Evolutionary conservation across 2,797 vertebrate genomes (phyloP).

Genomic region (Brachymystax lenok): DNA sequence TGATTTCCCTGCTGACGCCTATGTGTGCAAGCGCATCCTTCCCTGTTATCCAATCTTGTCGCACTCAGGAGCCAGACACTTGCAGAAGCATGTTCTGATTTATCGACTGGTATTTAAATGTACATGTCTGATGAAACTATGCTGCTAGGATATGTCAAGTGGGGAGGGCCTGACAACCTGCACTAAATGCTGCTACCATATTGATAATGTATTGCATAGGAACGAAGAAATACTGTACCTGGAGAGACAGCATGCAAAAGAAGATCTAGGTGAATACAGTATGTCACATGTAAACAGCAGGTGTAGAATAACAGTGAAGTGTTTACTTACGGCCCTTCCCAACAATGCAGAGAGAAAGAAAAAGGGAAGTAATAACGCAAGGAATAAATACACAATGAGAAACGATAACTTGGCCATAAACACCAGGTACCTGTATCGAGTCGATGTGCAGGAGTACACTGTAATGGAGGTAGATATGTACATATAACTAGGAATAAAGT

Average conservation of each 20-base stretch:
- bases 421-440: no score
- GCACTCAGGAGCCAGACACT: slow-evolving; percentile 44
- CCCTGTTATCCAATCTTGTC: slow-evolving; percentile 66
- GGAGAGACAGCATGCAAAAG: neutral
- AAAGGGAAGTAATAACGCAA: no score
- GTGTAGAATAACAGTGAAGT: no score
- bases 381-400: no score
- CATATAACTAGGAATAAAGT: no score
- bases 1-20: slow-evolving; percentile 76
- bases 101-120: slow-evolving; percentile 53
- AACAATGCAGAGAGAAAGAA: no score
- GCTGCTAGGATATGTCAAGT: slow-evolving; percentile 18
- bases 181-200: neutral
- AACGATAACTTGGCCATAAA: no score
- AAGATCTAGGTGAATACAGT: neutral
- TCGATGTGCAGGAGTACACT: no score
- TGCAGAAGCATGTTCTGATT: slow-evolving; percentile 52
- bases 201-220: slow-evolving; percentile 4
- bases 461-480: no score
- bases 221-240: slow-evolving; percentile 4
- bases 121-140: slow-evolving; percentile 13
- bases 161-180: slow-evolving; percentile 20
- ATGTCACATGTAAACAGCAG: no score
- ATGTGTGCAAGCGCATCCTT: slow-evolving; percentile 42
- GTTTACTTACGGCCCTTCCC: no score